Conservation (phyloP, 2,888 invertebrate genomes). For the Endomychus coccineus region DNA sequence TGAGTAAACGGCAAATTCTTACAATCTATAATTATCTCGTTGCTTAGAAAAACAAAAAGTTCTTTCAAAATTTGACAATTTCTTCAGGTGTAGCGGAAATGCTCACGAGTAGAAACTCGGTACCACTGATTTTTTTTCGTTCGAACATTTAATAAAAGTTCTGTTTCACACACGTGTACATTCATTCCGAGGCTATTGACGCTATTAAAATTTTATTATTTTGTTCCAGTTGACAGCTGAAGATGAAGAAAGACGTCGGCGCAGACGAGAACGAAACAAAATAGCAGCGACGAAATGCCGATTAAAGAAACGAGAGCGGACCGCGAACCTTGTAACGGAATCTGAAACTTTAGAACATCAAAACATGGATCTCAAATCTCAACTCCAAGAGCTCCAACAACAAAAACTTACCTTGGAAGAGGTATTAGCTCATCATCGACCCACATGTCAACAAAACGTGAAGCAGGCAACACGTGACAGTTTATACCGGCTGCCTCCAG, state of each 20-base stretch:
- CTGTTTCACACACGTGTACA: too few relatives aligned
- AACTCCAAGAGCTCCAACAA: conserved; percentile 74
- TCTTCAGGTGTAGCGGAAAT: too few relatives aligned
- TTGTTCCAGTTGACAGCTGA: conserved; percentile 72
- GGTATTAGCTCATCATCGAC: conserved; percentile 68
- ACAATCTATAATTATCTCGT: too few relatives aligned
- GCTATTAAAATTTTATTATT: too few relatives aligned
- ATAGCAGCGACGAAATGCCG: conserved; percentile 92
- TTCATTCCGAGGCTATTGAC: too few relatives aligned
- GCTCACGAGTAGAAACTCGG: too few relatives aligned
- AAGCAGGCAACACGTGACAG: conserved; percentile 36
- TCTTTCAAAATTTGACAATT: too few relatives aligned
- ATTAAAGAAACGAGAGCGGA: conserved; percentile 86
- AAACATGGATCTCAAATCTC: conserved; percentile 75
- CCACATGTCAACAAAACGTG: conserved; percentile 54
- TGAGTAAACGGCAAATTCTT: too few relatives aligned
- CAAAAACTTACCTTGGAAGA: conserved; percentile 71
- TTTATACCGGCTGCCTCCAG: conserved; percentile 36
- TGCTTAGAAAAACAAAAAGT: too few relatives aligned
- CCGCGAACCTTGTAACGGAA: conserved; percentile 77
- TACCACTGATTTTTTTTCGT: too few relatives aligned
- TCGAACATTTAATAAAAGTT: too few relatives aligned
- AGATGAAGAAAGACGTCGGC: conserved; percentile 79
- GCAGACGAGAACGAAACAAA: conserved; percentile 85
- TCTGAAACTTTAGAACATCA: conserved; percentile 79